Evolutionary conservation across 2,888 invertebrate genomes (phyloP), one percentile per base, ranked within the genome.

Genomic region (Drosophila stalkeri): DNA sequence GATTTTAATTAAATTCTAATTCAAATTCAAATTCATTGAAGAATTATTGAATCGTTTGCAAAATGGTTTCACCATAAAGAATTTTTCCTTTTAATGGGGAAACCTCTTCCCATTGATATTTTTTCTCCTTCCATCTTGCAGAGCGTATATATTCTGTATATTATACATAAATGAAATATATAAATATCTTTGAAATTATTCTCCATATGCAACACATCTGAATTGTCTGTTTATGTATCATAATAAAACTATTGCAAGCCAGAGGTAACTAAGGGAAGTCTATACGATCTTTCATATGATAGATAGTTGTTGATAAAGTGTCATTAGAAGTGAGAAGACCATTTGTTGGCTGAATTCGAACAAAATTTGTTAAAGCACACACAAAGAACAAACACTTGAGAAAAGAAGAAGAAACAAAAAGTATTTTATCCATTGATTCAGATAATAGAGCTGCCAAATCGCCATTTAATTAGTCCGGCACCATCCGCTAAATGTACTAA

Each of bases 311-410:
- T 27, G 5, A 27, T 6, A 27, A 27, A 3, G 23, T 23, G 23
- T 23, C 23, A 23, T 23, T 27, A 33, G 8, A n/a, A n/a, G n/a
- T n/a, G 31, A 5, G 27, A 18, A 16, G 18, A 8, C 12, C 39
- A 39, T 39, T 37, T 37, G 20, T 33, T 3, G 20, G 39, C 57
- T 59, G 85, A 87, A 85, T 80, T 86, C 82, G 52, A 85, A 87
- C 88, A 37, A 85, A 86, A 86, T 86, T 86, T 86, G 90, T 86
- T 86, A 86, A 86, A 77, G 47, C 31, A 56, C 31, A 75, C 66
- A 62, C 61, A 18, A 18, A 54, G 23, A 39, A 61, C 23, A 49
- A 20, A 31, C 35, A 63, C 8, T 46, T 16, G 14, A 14, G 14
- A 20, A 16, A 8, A 44, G 49, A n/a, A 16, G 7, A 23, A 47